Percentiles rank a stretch among this genome's conserved stretches.
Conservation (phyloP, 2,888 invertebrate genomes). For the Emmelina monodactyla region DNA sequence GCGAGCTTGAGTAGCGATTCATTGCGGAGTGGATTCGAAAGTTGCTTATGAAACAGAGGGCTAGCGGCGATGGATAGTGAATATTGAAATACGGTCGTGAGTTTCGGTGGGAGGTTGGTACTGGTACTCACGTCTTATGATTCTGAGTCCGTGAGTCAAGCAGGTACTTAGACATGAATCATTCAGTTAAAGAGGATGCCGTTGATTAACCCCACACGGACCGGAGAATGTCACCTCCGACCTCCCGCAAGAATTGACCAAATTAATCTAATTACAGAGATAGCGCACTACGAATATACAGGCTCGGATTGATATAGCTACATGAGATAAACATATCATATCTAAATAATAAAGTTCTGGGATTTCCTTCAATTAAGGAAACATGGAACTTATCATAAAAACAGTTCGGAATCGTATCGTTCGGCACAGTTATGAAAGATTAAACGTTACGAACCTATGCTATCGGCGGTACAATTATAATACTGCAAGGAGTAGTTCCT, state of each 20-base stretch:
- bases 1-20: constrained; percentile 4
- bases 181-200: constrained; percentile 33
- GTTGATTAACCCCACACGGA: constrained; percentile 28
- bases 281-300: constrained; percentile 10
- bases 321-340: neutral
- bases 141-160: constrained; percentile 8
- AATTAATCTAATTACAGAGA: constrained; percentile 19
- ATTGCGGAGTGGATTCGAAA: constrained; percentile 11
- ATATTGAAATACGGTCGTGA: constrained; percentile 21
- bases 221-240: constrained; percentile 23
- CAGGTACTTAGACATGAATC: constrained; percentile 22
- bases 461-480: constrained; percentile 13
- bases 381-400: constrained; percentile 32
- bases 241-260: constrained; percentile 21
- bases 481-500: constrained; percentile 24
- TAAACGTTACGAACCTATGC: neutral
- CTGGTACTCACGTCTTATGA: neutral
- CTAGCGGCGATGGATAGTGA: constrained; percentile 29
- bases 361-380: constrained; percentile 38
- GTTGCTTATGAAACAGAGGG: constrained; percentile 24
- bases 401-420: constrained; percentile 9
- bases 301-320: neutral
- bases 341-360: constrained; percentile 22
- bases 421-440: constrained; percentile 4
- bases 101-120: too few relatives aligned